Evolutionary conservation across 1,140 invertebrate species (phyloP).

Genomic region (Drosophila truncata): DNA sequence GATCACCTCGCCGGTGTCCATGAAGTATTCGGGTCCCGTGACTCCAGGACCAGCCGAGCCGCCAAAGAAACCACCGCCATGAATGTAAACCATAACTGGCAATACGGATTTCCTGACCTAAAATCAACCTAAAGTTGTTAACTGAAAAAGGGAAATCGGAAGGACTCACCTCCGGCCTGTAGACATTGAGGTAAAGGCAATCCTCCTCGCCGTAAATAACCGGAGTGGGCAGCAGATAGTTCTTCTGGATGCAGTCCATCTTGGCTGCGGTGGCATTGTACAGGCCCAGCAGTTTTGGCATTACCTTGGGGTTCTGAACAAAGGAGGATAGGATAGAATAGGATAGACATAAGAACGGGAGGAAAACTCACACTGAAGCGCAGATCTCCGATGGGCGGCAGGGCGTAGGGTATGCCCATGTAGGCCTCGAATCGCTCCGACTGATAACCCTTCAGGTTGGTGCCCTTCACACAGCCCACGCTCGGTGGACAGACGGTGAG

Average conservation of each 20-base stretch:
- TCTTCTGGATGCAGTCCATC: constrained; percentile 81
- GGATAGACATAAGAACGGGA: too few species aligned
- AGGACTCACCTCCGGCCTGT: constrained; percentile 86
- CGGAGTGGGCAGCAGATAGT: constrained; percentile 74
- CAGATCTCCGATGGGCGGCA: constrained; percentile 71
- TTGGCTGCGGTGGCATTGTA: constrained; percentile 67
- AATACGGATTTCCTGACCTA: constrained; percentile 20
- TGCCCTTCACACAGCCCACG: constrained; percentile 70
- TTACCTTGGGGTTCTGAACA: constrained; percentile 70
- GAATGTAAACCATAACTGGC: constrained; percentile 86
- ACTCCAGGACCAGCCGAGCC: constrained; percentile 71
- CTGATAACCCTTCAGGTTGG: constrained; percentile 64
- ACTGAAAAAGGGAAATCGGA: background rate
- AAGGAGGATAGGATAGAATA: too few species aligned
- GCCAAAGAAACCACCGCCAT: constrained; percentile 86
- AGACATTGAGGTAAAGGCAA: constrained; percentile 89
- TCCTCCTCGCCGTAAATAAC: constrained; percentile 86
- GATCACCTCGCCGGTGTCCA: constrained; percentile 77
- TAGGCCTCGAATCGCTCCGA: constrained; percentile 71
- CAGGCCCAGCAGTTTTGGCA: constrained; percentile 55
- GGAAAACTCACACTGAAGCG: constrained; percentile 69
- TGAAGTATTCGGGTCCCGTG: constrained; percentile 85
- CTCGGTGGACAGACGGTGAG: constrained; percentile 52
- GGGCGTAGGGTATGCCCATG: constrained; percentile 79
- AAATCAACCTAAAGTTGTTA: background rate